Evolutionary conservation across 2,113 vertebrate genomes (phyloP).

Genomic region (Perca fluviatilis): DNA sequence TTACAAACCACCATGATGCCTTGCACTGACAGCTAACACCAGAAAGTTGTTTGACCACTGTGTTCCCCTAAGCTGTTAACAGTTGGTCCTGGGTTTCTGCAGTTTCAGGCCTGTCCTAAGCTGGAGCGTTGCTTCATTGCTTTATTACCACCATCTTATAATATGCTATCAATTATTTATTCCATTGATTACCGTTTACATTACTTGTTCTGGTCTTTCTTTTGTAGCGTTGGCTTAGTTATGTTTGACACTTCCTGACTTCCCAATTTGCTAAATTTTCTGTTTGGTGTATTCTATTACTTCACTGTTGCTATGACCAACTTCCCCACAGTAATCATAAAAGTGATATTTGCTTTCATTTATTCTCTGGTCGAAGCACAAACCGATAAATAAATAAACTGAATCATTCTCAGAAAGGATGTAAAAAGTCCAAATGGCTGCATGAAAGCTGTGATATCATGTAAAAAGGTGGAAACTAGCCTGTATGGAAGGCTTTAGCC

Average conservation of each 20-base stretch:
- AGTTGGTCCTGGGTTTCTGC: background rate
- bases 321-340: background rate
- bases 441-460: conserved; percentile 62
- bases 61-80: conserved; percentile 15
- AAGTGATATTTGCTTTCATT: conserved; percentile 24
- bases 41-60: conserved; percentile 23
- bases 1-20: conserved; percentile 5
- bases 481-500: conserved; percentile 43
- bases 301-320: conserved; percentile 22
- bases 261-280: conserved; percentile 5
- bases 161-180: background rate
- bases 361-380: background rate
- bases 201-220: background rate
- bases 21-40: conserved; percentile 36
- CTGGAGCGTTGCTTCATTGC: background rate
- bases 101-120: background rate
- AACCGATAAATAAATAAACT: background rate
- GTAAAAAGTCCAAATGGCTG: background rate
- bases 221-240: background rate
- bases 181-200: conserved; percentile 12
- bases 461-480: conserved; percentile 27
- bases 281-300: conserved; percentile 15
- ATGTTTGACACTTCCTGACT: conserved; percentile 4
- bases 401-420: background rate
- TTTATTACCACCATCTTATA: background rate